Base-by-base conservation (phyloP, 1,140 invertebrate genomes). In the Cotesia glomerata region DNA sequence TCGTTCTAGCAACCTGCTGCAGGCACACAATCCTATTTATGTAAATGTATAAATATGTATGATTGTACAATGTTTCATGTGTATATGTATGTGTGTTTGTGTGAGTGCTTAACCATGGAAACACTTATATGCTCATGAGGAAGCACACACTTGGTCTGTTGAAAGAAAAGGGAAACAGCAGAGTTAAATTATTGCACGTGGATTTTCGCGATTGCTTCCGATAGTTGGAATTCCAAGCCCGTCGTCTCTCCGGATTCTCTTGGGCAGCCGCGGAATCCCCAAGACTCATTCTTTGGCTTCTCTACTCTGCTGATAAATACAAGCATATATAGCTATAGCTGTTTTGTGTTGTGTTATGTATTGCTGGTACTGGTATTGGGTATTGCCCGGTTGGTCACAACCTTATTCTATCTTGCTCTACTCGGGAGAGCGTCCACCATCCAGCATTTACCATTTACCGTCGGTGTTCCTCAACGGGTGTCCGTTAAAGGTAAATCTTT, bases 171-270 rank as follows among this genome's bases (percentile, higher is more conserved):
- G 59, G 45, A 69, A 73, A 69, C 72, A 65, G 64, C 16, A 51
- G 74, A 71, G 62, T 83, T 67, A 80, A 82, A 82, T 83, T 82
- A 83, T 82, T 78, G 81, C 80, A 61, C 51, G 56, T 72, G 73
- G 69, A 76, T 78, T 79, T 82, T 78, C 74, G 77, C 80, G 82
- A 83, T 83, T 79, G 82, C 80, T 83, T 82, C 81, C 82, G 82
- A 83, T 83, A 82, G 81, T 81, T 77, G 78, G 80, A 77, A 83
- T 83, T 79, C 81, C 77, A 76, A 69, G 64, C 7, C 5, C 39
- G 69, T 64, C 65, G 49, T 39, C 65, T 26, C n/a, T 1, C 13
- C 13, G 52, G 65, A 67, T 39, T 67, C 26, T 70, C 72, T 61
- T 70, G 75, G 77, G 73, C 74, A 79, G 76, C 74, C 74, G 70